Evolutionary conservation across 2,797 vertebrate species (phyloP).

Genomic region (Manis javanica): DNA sequence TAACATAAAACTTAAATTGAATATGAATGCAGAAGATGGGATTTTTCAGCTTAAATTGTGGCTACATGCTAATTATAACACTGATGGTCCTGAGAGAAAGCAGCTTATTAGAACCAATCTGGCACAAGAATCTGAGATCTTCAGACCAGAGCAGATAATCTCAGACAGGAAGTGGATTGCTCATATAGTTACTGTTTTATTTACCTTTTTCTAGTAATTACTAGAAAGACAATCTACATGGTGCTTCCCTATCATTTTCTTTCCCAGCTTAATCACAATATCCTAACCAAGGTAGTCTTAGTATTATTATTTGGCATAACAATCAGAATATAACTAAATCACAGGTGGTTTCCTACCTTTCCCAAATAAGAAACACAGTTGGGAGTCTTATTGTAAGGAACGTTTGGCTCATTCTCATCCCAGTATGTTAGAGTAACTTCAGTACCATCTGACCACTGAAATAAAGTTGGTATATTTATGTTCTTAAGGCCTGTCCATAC

Average conservation of each 20-base stretch:
- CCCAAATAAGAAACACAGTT: conserved; percentile 93
- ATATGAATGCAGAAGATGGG: conserved; percentile 13
- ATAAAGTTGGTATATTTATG: conserved; percentile 84
- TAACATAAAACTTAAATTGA: not conserved
- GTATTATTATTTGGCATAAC: conserved; percentile 5
- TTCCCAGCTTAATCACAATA: conserved; percentile 47
- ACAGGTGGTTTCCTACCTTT: conserved; percentile 84
- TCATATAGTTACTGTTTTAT: not conserved
- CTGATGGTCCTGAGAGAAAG: not conserved
- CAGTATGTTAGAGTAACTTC: conserved; percentile 93
- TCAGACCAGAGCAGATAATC: not conserved
- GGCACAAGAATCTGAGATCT: not conserved
- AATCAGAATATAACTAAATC: conserved; percentile 58
- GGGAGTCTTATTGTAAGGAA: conserved; percentile 84
- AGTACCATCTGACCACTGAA: conserved; percentile 90
- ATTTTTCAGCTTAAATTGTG: not conserved
- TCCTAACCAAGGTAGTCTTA: not conserved
- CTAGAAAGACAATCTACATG: not conserved
- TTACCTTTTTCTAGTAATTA: conserved; percentile 4
- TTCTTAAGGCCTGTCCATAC: conserved; percentile 94
- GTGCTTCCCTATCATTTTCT: not conserved
- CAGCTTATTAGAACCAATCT: not conserved
- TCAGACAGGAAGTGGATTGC: not conserved
- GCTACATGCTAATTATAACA: not conserved
- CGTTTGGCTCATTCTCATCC: conserved; percentile 91